phyloP scores from a whole-genome alignment of 2,113 vertebrate genomes.

The Galemys pyrenaicus region DNA sequence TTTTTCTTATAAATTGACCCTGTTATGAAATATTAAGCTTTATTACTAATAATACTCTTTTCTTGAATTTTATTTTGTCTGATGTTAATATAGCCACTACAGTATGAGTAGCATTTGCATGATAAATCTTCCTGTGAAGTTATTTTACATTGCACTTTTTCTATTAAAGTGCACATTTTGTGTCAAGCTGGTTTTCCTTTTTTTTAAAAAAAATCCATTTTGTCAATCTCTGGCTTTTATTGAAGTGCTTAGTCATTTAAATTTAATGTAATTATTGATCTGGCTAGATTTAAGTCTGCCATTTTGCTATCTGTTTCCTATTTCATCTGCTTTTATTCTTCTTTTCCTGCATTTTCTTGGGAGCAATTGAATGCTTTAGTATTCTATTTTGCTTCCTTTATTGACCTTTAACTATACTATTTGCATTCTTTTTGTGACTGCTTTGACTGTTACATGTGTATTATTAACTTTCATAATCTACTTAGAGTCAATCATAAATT shows the following conservation, averaged over 20 bases:
- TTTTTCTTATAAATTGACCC: neutral
- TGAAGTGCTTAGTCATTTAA: neutral
- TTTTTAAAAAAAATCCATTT: neutral
- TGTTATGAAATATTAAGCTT: neutral
- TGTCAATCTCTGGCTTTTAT: neutral
- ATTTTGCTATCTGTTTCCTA: conserved; percentile 9
- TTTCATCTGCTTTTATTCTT: conserved; percentile 16
- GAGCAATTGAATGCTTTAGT: neutral
- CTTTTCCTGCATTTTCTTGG: neutral
- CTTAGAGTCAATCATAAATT: neutral
- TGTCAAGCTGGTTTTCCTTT: neutral
- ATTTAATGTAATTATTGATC: conserved; percentile 24
- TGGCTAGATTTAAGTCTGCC: neutral
- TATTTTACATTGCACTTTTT: conserved; percentile 15
- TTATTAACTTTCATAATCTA: neutral
- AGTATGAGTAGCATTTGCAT: neutral
- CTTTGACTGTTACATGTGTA: neutral
- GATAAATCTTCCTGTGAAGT: neutral
- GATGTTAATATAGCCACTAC: neutral
- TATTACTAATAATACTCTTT: neutral
- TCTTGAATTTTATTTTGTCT: neutral
- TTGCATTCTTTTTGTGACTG: neutral
- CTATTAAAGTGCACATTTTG: neutral
- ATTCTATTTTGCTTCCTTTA: neutral
- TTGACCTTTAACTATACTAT: conserved; percentile 3